Base-by-base conservation (phyloP, 2,113 vertebrate genomes). In the Echinops telfairi region DNA sequence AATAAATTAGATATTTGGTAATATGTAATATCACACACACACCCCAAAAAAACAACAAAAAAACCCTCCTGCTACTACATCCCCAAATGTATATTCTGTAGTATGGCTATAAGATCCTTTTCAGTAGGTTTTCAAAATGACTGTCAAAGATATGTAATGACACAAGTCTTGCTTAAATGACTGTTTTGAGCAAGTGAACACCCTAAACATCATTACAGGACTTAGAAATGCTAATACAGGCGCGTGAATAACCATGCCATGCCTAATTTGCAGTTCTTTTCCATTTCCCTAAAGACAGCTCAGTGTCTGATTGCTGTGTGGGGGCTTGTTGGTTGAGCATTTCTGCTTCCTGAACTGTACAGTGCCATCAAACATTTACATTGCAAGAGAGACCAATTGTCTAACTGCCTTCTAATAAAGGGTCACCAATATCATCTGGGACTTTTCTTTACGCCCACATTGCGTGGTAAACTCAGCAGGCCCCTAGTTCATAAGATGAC, bases 171-270 rank as follows among this genome's bases (percentile, higher is more conserved):
- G 79, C 90, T 86, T 96, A 95, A 97, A 93, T 68, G 79, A 82
- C 83, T 96, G 87, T 77, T 92, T 47, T 92, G 94, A 95, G 84
- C 73, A 62, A 19, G 23, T n/a, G 70, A 88, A 78, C 94, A 95
- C 88, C 22, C 95, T 97, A 90, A 47, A 16, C 27, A 93, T 83
- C 33, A 84, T 97, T 94, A 95, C 8, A 76, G 93, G 75, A 91
- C 95, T 94, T 91, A 82, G 92, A 94, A 88, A 95, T 57, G 88
- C 91, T 92, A 95, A 97, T 91, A 93, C 84, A 78, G 84, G 86
- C 86, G 36, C 97, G 83, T 85, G 58, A 92, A 95, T 68, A 95
- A 94, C 36, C 57, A 9, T 16, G 68, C 3, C n/a, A 83, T 80
- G 38, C 91, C 80, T 92, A 97, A 78, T 95, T 95, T 95, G 66